A percentile compares a stretch with the other conserved stretches of the same genome.
Conservation (phyloP, 2,113 vertebrate species). For the Lamprotornis superbus region DNA sequence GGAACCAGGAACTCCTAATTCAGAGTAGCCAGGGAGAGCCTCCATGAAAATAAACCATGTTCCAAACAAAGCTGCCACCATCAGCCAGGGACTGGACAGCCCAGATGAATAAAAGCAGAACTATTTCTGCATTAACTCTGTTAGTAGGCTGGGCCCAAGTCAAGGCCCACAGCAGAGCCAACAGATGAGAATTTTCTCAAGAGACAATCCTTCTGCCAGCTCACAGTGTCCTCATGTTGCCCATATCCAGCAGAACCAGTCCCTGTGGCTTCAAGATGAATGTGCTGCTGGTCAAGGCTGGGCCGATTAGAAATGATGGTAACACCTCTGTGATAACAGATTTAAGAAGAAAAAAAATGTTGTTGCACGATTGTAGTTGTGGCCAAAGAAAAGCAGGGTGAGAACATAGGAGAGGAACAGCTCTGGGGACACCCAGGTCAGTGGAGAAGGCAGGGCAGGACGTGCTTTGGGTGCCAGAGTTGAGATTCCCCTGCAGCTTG, state of each 20-base stretch:
- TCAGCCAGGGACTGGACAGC: not conserved
- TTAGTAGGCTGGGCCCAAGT: not conserved
- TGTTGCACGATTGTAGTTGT: too few relatives aligned
- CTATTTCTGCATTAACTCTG: not conserved
- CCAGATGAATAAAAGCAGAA: not conserved
- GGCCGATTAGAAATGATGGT: not conserved
- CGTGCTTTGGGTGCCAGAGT: not conserved
- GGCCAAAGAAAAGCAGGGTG: not conserved
- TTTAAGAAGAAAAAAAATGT: not conserved
- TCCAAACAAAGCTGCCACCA: not conserved
- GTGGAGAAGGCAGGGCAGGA: not conserved
- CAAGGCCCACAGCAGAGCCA: not conserved
- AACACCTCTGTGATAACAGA: not conserved
- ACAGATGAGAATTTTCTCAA: not conserved
- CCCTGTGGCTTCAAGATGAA: not conserved
- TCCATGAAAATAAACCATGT: not conserved
- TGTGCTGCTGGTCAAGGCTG: not conserved
- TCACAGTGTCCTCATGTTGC: not conserved
- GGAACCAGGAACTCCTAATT: not conserved
- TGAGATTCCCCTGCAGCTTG: not conserved
- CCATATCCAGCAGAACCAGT: too few relatives aligned
- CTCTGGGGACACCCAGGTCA: not conserved
- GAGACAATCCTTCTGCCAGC: not conserved
- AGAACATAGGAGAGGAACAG: not conserved
- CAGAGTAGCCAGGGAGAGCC: not conserved